Evolutionary conservation across 2,888 invertebrate species (phyloP), one percentile per base, ranked within the genome.

Genomic region (Nineta flava): DNA sequence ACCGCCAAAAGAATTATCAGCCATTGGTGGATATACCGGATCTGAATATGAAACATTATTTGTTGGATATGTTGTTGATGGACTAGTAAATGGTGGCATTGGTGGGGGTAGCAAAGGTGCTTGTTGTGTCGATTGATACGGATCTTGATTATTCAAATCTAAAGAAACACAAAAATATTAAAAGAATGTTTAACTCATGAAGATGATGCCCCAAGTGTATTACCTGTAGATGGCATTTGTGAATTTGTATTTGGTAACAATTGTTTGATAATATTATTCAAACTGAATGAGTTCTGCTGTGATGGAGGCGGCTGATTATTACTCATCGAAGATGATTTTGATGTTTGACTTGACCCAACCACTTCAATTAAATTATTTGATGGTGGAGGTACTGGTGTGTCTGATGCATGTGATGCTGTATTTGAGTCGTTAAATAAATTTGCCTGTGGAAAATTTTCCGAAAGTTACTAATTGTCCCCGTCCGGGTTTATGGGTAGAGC

Each of bases 91-190:
- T 3, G 67, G 76, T 26, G 59, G 73, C 61, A 57, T 72, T 1
- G 68, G 66, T 7, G 72, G 78, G 2, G 81, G 78, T 42, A 76
- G 71, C 2, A 77, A 70, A 0, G 76, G 76, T 2, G 75, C 72
- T 0, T 17, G 13, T 21, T 19, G 15, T 44, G 38, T 38, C 7
- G 38, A 10, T n/a, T 38, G 26, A 26, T 26, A 26, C 4, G 3
- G 26, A 26, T 26, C 26, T 26, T 5, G 26, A 26, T 26, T 26
- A 26, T 7, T 7, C 26, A 26, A 5, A 26, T 26, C 26, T 26
- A 26, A 26, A 26, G 7, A 26, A 26, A 4, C 19, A 26, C 19
- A 26, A 26, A 5, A 26, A 26, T 26, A n/a, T n/a, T n/a, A n/a
- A n/a, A n/a, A n/a, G n/a, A n/a, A n/a, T n/a, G n/a, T 26, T 26